These are phyloP conservation scores for Pollicipes pollicipes DNA, from an alignment of 1,140 invertebrate genomes.

Conservation along the genomic window DNA sequence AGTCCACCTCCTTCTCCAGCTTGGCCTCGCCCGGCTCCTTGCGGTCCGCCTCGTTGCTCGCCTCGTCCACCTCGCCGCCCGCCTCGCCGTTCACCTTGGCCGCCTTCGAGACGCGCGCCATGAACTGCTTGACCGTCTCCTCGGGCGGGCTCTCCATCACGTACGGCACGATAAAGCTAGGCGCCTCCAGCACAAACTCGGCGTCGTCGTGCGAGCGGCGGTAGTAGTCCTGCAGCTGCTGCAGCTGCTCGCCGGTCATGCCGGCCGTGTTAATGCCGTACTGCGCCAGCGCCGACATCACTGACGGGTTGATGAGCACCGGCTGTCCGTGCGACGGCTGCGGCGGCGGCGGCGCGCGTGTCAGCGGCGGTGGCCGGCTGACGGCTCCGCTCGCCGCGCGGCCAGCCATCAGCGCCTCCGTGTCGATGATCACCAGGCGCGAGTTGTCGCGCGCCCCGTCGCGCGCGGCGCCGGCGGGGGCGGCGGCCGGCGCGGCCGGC, in stretches of 20 bases:
- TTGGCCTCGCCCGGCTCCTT: constrained; percentile 23
- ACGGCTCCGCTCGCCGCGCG: no score
- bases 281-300: constrained; percentile 1
- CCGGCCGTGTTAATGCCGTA: constrained; percentile 4
- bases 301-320: background rate
- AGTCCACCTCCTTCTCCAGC: constrained; percentile 26
- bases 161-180: constrained; percentile 77
- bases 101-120: constrained; percentile 16
- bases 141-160: constrained; percentile 75
- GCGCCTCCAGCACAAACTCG: constrained; percentile 76
- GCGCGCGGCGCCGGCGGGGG: no score
- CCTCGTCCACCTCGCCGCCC: constrained; percentile 39
- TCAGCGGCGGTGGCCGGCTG: background rate
- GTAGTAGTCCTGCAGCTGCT: constrained; percentile 4
- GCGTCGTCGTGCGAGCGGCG: constrained; percentile 37
- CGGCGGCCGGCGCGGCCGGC: no score
- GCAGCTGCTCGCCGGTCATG: background rate
- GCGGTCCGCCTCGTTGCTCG: constrained; percentile 24
- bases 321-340: background rate
- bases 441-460: background rate
- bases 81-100: constrained; percentile 27
- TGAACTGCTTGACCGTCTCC: constrained; percentile 52
- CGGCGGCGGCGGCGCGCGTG: background rate
- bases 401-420: background rate
- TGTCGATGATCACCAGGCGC: background rate